These are phyloP conservation scores for Oreochromis aureus DNA, from an alignment of 2,113 vertebrate genomes.

Conservation along the genomic window DNA sequence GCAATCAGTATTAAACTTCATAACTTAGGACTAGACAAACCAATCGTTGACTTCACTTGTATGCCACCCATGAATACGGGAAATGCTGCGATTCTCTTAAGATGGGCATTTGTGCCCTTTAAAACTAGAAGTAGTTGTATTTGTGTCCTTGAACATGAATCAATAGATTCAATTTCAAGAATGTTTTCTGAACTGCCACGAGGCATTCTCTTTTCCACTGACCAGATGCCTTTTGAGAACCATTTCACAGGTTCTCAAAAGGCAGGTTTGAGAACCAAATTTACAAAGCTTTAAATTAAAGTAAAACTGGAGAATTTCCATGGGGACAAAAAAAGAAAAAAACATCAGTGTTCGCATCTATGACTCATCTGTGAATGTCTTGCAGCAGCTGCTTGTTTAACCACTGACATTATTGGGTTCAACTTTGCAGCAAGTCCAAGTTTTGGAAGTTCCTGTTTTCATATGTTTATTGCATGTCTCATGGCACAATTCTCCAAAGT, in stretches of 20 bases:
- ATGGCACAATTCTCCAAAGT: not conserved
- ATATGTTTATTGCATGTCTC: not conserved
- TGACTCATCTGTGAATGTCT: not conserved
- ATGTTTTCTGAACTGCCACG: not conserved
- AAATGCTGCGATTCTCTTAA: not conserved
- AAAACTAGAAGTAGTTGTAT: not conserved
- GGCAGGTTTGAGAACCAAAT: not conserved
- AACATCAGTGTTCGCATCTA: not conserved
- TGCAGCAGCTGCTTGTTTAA: not conserved
- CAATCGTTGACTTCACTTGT: not conserved
- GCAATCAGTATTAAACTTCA: not conserved
- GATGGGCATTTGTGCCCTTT: not conserved
- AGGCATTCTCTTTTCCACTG: not conserved
- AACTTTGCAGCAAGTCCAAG: not conserved
- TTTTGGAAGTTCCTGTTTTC: not conserved
- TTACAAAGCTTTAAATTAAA: not conserved
- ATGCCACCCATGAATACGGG: not conserved
- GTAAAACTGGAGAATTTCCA: not conserved
- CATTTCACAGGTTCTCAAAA: not conserved
- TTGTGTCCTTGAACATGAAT: not conserved
- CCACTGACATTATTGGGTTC: not conserved
- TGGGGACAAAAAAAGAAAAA: not conserved
- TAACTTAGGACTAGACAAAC: not conserved
- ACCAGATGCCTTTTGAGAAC: not conserved
- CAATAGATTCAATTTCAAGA: not conserved